These are phyloP conservation scores for Marmota flaviventris DNA, from an alignment of 2,113 vertebrate genomes.

Conservation along the genomic window DNA sequence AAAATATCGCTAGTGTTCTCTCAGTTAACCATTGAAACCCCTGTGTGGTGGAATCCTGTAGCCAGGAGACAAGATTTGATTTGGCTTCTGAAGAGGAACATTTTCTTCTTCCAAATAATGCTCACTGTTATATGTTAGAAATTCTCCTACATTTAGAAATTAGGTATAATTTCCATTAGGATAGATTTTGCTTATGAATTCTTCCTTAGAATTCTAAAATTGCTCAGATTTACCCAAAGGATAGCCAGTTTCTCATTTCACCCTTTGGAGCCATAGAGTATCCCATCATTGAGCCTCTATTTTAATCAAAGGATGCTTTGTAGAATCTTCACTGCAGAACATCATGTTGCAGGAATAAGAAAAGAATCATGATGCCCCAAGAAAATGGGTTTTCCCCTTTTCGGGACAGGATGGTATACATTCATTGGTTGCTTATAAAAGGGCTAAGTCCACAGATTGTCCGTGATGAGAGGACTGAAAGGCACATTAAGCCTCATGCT, in stretches of 20 bases:
- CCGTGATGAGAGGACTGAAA: not conserved
- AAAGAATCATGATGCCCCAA: not conserved
- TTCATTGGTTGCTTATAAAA: constrained; percentile 38
- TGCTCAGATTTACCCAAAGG: not conserved
- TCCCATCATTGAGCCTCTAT: not conserved
- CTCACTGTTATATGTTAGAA: not conserved
- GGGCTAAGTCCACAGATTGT: not conserved
- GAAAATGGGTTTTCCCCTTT: not conserved
- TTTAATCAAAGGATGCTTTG: not conserved
- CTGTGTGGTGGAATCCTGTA: not conserved
- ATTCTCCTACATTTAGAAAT: not conserved
- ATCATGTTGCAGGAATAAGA: not conserved
- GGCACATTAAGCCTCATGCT: not conserved
- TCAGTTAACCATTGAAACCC: constrained; percentile 55
- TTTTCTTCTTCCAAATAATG: constrained; percentile 47
- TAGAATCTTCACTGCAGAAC: not conserved
- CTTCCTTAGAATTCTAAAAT: constrained; percentile 51
- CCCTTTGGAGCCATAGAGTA: not conserved
- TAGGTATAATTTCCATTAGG: not conserved
- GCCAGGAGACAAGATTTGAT: constrained; percentile 50
- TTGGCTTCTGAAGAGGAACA: constrained; percentile 52
- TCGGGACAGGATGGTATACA: not conserved
- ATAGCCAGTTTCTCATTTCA: constrained; percentile 20
- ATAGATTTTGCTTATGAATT: constrained; percentile 39
- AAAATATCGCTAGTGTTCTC: not conserved